Evolutionary conservation across 1,140 invertebrate species (phyloP), one percentile per base, ranked within the genome.

Genomic region (Caenorhabditis latens): DNA sequence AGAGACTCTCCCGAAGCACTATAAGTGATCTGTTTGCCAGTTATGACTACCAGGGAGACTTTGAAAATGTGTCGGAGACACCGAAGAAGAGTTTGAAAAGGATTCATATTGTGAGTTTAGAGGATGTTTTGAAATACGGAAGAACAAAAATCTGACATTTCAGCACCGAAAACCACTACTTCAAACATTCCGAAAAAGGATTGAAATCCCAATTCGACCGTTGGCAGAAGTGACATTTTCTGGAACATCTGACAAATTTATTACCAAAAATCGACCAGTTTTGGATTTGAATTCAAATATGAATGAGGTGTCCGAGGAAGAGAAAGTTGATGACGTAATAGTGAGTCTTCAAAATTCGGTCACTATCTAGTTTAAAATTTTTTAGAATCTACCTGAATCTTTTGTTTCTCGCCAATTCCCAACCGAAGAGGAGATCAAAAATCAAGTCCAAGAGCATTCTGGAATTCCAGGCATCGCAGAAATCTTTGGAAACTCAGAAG

Each of bases 101-200:
- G n/a, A 32, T 79, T 50, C 71, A 79, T 79, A 79, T 79, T 79
- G 71, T 79, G 71, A 79, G 71, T 79, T 46, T 42, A 40, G 21
- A 9, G 13, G 40, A 65, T 40, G 24, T 65, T 42, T 65, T 42
- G 50, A 50, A 61, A 16, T 1, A 19, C 0, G 7, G 4, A 7
- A 61, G 7, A 7, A 13, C 21, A 65, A 65, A 65, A 40, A 13
- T 40, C 61, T 7, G 32, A 32, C 0, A 11, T 50, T 79, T 53
- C 46, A 79, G 71, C 13, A 50, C 11, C 32, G 71, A 50, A 48
- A 79, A 48, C 71, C 71, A 2, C 21, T 40, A 24, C 43, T 79
- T 21, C 71, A 79, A 53, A 79, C 71, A 14, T 79, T 79, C 40
- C 71, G 71, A 50, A 79, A 79, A 79, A 19, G 71, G 24, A 79